Evolutionary conservation across 2,797 vertebrate species (phyloP), one percentile per base, ranked within the genome.

Genomic region (Euthynnus affinis): DNA sequence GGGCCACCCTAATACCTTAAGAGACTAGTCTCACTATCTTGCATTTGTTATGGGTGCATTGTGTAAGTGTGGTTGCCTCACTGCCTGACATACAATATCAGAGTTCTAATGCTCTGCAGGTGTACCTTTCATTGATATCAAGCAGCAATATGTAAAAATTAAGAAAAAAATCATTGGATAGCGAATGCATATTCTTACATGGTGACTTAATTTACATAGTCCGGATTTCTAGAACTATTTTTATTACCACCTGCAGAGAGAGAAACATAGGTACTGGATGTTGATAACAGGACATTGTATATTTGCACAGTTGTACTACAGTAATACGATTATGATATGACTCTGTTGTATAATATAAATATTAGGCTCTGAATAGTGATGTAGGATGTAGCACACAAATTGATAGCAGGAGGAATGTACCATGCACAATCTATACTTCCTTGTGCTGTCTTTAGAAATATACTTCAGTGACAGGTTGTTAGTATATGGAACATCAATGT

Each of bases 1-100:
- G 74, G 91, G 91, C 91, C 90, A 94, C 91, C 91, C 76, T 87
- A 91, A 91, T 93, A 87, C 87, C 81, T 87, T 83, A 81, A 89
- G 88, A 91, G 86, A 89, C 83, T 87, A 25, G 62, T 85, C 77
- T 90, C 80, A 91, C 86, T 83, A 76, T 70, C 63, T 73, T 76
- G 74, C 69, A 65, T 85, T 72, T 86, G 64, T 87, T 82, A 70
- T 59, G 77, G 75, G 55, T 68, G 81, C 86, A 86, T 85, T 91
- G 85, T 89, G 80, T 86, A 81, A 80, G 18, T 68, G 75, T 23
- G 73, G 58, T 77, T 81, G 52, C 66, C 52, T n/a, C 69, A n/a
- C 22, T 68, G 68, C 70, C 48, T 67, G 44, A 61, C 44, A 67
- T 12, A 37, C 56, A 44, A 44, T 14, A 10, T 3, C 9, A 29